These are phyloP conservation scores for Australoheros facetus DNA, from an alignment of 2,797 vertebrate genomes.

Conservation along the genomic window DNA sequence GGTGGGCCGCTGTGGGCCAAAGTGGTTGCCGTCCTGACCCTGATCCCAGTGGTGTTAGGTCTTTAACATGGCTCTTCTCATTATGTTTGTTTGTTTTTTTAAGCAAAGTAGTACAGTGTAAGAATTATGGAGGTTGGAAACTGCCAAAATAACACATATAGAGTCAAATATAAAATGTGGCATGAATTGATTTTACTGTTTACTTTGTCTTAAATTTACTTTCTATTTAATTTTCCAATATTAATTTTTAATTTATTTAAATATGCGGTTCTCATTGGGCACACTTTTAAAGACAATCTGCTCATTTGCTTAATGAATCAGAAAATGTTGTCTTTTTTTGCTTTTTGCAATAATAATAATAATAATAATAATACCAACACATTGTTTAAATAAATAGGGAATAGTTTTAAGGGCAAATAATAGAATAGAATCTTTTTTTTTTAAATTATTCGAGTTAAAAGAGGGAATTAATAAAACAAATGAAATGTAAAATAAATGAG, in stretches of 20 bases:
- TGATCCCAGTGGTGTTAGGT: no score
- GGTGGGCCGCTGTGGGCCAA: no score
- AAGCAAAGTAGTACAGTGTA: background rate
- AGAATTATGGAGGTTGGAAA: background rate
- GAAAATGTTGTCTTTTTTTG: background rate
- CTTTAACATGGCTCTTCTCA: no score
- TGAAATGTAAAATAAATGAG: no score
- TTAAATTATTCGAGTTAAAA: no score
- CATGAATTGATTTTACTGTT: no score
- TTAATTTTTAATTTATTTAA: background rate
- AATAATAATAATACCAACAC: background rate
- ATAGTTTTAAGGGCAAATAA: background rate
- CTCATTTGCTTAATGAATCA: background rate
- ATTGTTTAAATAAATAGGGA: rapidly evolving
- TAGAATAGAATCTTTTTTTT: background rate
- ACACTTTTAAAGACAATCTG: background rate
- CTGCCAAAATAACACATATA: background rate
- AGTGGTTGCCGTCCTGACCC: no score
- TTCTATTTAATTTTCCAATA: background rate
- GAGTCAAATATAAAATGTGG: background rate
- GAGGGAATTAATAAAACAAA: background rate
- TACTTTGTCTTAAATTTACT: background rate
- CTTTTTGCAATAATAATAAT: background rate
- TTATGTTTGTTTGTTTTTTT: no score
- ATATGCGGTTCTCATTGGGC: background rate